Evolutionary conservation across 2,888 invertebrate genomes (phyloP).

Genomic region (Netelia fuscicornis): DNA sequence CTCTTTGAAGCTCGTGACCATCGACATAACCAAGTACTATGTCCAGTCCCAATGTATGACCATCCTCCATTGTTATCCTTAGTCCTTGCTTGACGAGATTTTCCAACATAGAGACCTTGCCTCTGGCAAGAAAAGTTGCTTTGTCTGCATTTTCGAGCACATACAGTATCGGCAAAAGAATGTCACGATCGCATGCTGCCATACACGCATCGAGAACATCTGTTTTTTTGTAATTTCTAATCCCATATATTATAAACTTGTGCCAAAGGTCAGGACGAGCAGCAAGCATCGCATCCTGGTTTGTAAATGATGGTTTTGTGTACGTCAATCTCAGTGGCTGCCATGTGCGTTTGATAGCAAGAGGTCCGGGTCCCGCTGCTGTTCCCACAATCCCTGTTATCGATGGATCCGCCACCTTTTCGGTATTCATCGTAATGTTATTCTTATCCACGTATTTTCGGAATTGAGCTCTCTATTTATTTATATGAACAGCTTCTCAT

Average conservation of each 20-base stretch:
- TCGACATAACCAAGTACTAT: slow-evolving; percentile 80
- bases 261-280: slow-evolving; percentile 81
- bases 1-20: slow-evolving; percentile 71
- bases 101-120: slow-evolving; percentile 75
- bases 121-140: slow-evolving; percentile 78
- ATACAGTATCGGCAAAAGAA: slow-evolving; percentile 79
- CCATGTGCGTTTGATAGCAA: slow-evolving; percentile 21
- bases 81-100: slow-evolving; percentile 77
- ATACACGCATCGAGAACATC: slow-evolving; percentile 76
- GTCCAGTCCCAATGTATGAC: slow-evolving; percentile 76
- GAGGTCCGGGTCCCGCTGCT: background rate
- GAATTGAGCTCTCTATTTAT: no score
- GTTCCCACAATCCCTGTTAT: background rate
- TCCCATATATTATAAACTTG: slow-evolving; percentile 80
- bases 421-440: background rate
- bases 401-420: slow-evolving; percentile 1
- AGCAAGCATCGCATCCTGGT: slow-evolving; percentile 75
- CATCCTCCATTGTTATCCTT: slow-evolving; percentile 72
- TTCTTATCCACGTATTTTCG: background rate
- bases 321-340: slow-evolving; percentile 80
- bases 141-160: slow-evolving; percentile 75
- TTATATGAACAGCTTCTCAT: no score
- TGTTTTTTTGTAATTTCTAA: slow-evolving; percentile 71
- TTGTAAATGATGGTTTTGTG: slow-evolving; percentile 75
- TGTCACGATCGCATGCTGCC: slow-evolving; percentile 75